Evolutionary conservation across 35 echinoderm and acorn worm genomes (phyloP).

Genomic region (Nesometra sesokonis): DNA sequence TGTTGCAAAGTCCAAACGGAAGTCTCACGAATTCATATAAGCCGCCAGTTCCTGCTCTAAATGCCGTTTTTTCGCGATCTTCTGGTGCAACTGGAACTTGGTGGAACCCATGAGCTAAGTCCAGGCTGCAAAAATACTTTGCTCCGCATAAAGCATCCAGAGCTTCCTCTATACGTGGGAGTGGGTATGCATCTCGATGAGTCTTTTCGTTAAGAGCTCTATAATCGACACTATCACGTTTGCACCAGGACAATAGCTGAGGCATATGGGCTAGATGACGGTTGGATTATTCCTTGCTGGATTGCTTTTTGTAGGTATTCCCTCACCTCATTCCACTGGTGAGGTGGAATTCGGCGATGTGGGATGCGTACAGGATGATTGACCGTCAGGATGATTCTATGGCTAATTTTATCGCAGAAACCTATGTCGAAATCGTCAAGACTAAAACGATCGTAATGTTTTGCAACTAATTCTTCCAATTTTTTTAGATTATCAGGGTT

Average conservation of each 20-base stretch:
- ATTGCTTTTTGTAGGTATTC: neutral
- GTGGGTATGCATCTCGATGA: too few relatives aligned
- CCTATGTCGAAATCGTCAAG: constrained; percentile 5
- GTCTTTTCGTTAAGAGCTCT: too few relatives aligned
- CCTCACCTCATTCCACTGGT: constrained; percentile 22
- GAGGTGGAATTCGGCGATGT: constrained; percentile 6
- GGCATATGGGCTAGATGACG: constrained; percentile 35
- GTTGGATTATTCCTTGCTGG: too few relatives aligned
- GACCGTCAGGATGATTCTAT: constrained; percentile 12
- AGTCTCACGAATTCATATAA: too few relatives aligned
- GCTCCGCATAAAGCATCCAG: too few relatives aligned
- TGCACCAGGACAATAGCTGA: constrained; percentile 22
- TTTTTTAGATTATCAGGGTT: neutral
- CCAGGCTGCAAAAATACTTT: too few relatives aligned
- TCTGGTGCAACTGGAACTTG: too few relatives aligned
- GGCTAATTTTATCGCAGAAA: neutral
- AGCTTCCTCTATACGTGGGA: too few relatives aligned
- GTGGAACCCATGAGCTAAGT: too few relatives aligned
- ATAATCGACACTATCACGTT: constrained; percentile 51
- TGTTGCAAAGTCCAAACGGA: too few relatives aligned
- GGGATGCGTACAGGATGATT: constrained; percentile 4
- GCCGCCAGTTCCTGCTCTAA: too few relatives aligned
- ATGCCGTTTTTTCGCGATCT: too few relatives aligned
- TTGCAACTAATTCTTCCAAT: neutral
- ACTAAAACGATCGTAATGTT: constrained; percentile 9